Conservation (phyloP, 2,888 invertebrate genomes). For the Microctonus hyperodae region DNA sequence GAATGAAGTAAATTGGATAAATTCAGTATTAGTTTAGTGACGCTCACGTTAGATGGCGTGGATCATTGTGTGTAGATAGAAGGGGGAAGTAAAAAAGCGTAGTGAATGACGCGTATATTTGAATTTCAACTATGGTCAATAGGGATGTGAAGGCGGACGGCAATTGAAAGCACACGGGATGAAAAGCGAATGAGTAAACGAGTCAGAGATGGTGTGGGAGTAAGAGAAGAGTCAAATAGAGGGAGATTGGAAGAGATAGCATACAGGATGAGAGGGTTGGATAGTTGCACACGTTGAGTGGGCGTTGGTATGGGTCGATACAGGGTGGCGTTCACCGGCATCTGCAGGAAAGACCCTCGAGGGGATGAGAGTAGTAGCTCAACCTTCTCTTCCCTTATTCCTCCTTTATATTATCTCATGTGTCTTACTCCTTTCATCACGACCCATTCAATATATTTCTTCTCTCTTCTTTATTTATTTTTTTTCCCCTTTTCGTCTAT, state of each 20-base stretch:
- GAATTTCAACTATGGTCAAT: background rate
- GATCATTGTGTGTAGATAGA: background rate
- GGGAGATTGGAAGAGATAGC: background rate
- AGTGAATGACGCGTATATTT: constrained; percentile 1
- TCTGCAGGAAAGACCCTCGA: constrained; percentile 45
- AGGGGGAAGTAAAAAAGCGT: background rate
- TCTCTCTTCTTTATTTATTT: constrained; percentile 19
- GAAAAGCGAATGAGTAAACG: background rate
- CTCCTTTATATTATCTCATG: background rate
- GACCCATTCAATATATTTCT: constrained; percentile 13
- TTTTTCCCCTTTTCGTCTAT: background rate
- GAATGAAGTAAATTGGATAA: no score
- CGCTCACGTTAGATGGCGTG: background rate
- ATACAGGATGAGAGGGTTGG: background rate
- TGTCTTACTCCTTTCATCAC: constrained; percentile 27
- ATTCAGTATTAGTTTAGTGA: background rate
- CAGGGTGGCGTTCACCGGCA: constrained; percentile 51
- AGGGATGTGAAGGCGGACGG: background rate
- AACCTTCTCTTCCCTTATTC: background rate
- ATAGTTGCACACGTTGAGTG: constrained; percentile 43
- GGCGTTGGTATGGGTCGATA: constrained; percentile 57
- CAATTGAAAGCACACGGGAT: background rate
- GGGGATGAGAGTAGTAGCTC: constrained; percentile 33
- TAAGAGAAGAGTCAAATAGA: background rate
- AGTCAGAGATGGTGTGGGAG: no score